These are phyloP conservation scores for Lingula anatina DNA, from an alignment of 2,888 invertebrate species.

Conservation along the genomic window DNA sequence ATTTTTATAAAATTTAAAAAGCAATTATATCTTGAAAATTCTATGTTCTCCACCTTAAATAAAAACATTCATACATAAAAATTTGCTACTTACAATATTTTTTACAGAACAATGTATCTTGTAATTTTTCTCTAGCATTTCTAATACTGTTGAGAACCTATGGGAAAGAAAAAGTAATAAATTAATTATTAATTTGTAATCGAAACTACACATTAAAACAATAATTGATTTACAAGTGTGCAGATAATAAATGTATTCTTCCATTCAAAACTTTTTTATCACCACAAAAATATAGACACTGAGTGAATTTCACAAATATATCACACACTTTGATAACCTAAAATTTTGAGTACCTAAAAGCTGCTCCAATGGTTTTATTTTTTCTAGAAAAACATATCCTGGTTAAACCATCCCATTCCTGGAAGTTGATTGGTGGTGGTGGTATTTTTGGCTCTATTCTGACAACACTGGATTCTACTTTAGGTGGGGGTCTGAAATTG, in stretches of 20 bases:
- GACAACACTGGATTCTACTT: slow-evolving; percentile 98
- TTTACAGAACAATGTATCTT: slow-evolving; percentile 79
- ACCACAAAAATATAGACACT: too few relatives aligned
- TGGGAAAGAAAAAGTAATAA: slow-evolving; percentile 13
- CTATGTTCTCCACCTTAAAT: too few relatives aligned
- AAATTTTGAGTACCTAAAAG: slow-evolving; percentile 80
- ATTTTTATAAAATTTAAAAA: too few relatives aligned
- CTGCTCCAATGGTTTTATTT: slow-evolving; percentile 89
- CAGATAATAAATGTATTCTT: too few relatives aligned
- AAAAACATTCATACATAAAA: too few relatives aligned
- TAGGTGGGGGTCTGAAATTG: slow-evolving; percentile 97
- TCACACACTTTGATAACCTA: too few relatives aligned
- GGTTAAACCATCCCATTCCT: slow-evolving; percentile 96
- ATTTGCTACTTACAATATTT: slow-evolving; percentile 62
- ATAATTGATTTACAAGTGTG: too few relatives aligned
- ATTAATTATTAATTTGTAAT: background rate
- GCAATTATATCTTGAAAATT: too few relatives aligned
- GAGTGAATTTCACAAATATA: too few relatives aligned
- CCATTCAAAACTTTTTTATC: too few relatives aligned
- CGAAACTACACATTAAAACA: slow-evolving; percentile 1
- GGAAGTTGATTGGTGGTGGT: slow-evolving; percentile 88
- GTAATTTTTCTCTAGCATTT: slow-evolving; percentile 86
- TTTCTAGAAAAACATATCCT: slow-evolving; percentile 92
- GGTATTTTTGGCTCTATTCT: slow-evolving; percentile 96
- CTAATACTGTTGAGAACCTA: slow-evolving; percentile 65